Percentiles rank a stretch among this genome's conserved stretches.
Conservation (phyloP, 2,113 vertebrate species). For the Phalacrocorax carbo region DNA sequence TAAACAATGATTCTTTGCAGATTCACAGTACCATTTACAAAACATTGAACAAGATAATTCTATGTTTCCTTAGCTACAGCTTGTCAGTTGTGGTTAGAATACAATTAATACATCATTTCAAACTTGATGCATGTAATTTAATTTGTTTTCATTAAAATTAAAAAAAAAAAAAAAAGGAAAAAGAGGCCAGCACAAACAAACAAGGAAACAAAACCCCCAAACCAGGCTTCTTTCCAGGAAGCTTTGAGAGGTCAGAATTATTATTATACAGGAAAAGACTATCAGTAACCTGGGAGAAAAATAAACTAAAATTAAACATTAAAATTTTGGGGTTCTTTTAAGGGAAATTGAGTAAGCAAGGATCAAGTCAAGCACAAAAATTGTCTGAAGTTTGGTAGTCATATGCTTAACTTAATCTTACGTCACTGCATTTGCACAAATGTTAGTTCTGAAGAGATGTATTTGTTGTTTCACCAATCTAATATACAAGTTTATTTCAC, state of each 20-base stretch:
- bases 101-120: constrained; percentile 14
- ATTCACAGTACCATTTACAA: not conserved
- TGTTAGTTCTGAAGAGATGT: not conserved
- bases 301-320: not conserved
- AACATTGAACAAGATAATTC: constrained; percentile 41
- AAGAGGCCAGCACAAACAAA: not conserved
- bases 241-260: not conserved
- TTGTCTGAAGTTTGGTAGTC: not conserved
- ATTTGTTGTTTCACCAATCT: not conserved
- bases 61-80: constrained; percentile 2
- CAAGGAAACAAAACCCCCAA: not conserved
- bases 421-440: not conserved
- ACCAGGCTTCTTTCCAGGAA: not conserved
- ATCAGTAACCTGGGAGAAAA: not conserved
- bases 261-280: not conserved
- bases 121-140: not conserved
- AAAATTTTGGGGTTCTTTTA: not conserved
- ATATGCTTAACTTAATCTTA: not conserved
- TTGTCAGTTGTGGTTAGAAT: not conserved
- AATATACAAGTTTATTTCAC: not conserved
- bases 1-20: not conserved
- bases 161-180: not conserved
- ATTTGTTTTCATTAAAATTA: not conserved
- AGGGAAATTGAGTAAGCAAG: not conserved
- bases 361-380: not conserved